Evolutionary conservation across 2,888 invertebrate genomes (phyloP).

Genomic region (Ophion slaviceki): DNA sequence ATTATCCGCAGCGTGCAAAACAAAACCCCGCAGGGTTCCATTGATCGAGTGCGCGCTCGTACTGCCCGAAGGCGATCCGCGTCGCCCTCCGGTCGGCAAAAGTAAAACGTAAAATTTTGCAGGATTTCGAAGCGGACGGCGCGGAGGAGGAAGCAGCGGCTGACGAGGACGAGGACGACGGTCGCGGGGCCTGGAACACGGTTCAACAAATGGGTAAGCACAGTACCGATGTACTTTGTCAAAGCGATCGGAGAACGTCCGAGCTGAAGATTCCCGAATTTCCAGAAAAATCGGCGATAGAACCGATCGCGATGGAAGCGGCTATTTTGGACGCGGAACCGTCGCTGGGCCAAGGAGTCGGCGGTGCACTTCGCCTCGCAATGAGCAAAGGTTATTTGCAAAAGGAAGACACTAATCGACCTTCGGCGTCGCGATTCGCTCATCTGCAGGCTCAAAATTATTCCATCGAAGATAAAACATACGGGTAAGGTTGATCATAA

Average conservation of each 20-base stretch:
- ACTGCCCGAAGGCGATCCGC: no score
- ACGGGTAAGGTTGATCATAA: constrained; percentile 84
- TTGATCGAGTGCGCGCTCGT: no score
- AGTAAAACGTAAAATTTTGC: constrained; percentile 38
- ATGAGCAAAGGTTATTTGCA: constrained; percentile 97
- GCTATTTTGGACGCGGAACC: constrained; percentile 96
- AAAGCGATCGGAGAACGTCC: neutral
- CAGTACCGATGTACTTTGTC: neutral
- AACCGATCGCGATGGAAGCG: constrained; percentile 85
- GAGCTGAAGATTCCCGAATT: neutral
- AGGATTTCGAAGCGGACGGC: constrained; percentile 84
- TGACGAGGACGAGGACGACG: constrained; percentile 83
- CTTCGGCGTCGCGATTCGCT: constrained; percentile 89
- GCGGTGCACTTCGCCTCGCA: constrained; percentile 95
- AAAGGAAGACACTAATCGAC: constrained; percentile 90
- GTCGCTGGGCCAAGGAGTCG: constrained; percentile 95
- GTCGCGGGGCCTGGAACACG: constrained; percentile 92
- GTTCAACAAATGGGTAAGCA: constrained; percentile 87
- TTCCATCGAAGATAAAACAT: constrained; percentile 91
- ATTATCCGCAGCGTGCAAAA: no score
- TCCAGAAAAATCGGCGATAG: constrained; percentile 82
- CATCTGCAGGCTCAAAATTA: constrained; percentile 92
- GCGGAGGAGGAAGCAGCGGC: constrained; percentile 76
- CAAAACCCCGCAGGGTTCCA: no score
- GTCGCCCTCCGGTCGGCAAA: neutral